Percentiles rank a stretch among this genome's conserved stretches.
Evolutionary conservation across 2,888 invertebrate species (phyloP).

Genomic region (Agrochola circellaris): DNA sequence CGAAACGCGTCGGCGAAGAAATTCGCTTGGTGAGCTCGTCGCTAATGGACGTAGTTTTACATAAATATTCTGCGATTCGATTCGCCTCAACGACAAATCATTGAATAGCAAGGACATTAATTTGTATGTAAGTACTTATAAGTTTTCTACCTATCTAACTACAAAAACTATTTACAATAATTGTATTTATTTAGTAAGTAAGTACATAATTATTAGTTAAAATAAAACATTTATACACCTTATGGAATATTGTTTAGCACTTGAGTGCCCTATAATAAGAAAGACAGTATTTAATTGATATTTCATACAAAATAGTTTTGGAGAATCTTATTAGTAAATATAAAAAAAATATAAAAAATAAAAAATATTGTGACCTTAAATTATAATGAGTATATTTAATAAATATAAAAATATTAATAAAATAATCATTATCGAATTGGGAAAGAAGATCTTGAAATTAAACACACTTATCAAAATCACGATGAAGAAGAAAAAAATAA

Average conservation of each 20-base stretch:
- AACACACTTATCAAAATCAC: too few relatives aligned
- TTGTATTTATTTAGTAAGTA: constrained; percentile 57
- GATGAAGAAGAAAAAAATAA: too few relatives aligned
- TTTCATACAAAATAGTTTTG: constrained; percentile 55
- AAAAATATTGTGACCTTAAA: constrained; percentile 13
- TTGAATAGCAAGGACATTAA: constrained; percentile 51
- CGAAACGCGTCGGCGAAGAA: too few relatives aligned
- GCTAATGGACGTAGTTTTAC: too few relatives aligned
- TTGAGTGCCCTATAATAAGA: constrained; percentile 24
- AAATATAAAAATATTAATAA: constrained; percentile 5
- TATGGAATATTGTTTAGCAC: constrained; percentile 54
- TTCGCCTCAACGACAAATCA: constrained; percentile 20
- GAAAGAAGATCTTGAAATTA: neutral
- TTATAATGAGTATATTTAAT: constrained; percentile 10
- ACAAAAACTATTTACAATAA: constrained; percentile 69
- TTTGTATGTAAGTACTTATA: constrained; percentile 48
- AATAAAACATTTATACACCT: constrained; percentile 60
- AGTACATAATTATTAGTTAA: constrained; percentile 62
- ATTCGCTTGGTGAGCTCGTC: too few relatives aligned
- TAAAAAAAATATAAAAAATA: neutral
- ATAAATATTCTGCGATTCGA: too few relatives aligned
- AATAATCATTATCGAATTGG: neutral
- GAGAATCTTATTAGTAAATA: constrained; percentile 41
- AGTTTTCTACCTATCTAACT: constrained; percentile 62
- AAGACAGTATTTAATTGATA: constrained; percentile 46